A percentile compares a stretch with the other conserved stretches of the same genome.
Evolutionary conservation across 1,140 invertebrate species (phyloP).

Genomic region (Cataglyphis hispanica): DNA sequence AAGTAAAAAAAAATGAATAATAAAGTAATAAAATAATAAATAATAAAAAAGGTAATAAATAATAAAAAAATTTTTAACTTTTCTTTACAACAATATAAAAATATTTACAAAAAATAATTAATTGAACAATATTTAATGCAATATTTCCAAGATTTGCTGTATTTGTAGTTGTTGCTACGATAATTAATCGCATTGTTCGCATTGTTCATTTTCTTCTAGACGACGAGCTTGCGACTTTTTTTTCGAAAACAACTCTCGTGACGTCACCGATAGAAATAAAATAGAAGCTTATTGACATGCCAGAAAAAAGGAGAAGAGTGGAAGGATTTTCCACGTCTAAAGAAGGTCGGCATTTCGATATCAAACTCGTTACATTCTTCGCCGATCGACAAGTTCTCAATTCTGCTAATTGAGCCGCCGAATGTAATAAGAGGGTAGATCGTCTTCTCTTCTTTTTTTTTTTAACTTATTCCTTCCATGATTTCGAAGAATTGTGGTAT

Average conservation of each 20-base stretch:
- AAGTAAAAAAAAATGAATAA: too few species aligned
- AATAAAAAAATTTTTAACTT: not conserved
- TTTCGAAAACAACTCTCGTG: slow-evolving; percentile 20
- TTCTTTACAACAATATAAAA: not conserved
- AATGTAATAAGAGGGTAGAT: slow-evolving; percentile 43
- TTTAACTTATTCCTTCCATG: not conserved
- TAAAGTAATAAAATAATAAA: not conserved
- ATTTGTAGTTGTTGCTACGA: not conserved
- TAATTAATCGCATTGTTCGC: slow-evolving; percentile 13
- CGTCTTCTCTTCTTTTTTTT: not conserved
- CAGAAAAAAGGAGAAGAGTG: not conserved
- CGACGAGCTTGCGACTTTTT: slow-evolving; percentile 31
- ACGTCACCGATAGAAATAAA: slow-evolving; percentile 20
- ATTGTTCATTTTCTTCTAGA: slow-evolving; percentile 6
- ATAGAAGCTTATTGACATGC: slow-evolving; percentile 50
- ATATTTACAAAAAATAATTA: not conserved
- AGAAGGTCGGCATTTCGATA: slow-evolving; percentile 43
- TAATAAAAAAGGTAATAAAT: too few species aligned
- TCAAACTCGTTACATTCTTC: slow-evolving; percentile 53
- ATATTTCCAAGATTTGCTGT: not conserved
- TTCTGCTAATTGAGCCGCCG: slow-evolving; percentile 66
- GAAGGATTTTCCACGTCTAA: slow-evolving; percentile 41
- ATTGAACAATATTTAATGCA: not conserved
- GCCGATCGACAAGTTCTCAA: slow-evolving; percentile 54
- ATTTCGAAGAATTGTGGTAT: not conserved